Evolutionary conservation across 2,797 vertebrate genomes (phyloP).

Genomic region (Protonibea diacanthus): DNA sequence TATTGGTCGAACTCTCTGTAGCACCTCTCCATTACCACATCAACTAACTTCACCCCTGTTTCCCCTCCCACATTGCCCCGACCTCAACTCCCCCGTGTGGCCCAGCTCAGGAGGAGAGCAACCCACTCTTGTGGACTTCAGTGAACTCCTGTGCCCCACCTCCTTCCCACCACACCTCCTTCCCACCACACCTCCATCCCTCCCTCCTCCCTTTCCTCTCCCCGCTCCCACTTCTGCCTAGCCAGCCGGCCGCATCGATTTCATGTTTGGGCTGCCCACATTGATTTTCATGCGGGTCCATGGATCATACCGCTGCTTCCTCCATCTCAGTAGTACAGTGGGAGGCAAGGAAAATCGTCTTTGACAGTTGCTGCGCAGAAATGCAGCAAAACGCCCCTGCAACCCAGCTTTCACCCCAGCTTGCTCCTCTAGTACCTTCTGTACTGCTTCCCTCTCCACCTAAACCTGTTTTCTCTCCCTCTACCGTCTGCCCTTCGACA

Average conservation of each 20-base stretch:
- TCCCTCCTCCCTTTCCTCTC: conserved; percentile 2
- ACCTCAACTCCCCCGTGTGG: conserved; percentile 59
- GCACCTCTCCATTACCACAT: conserved; percentile 51
- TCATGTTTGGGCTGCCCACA: conserved; percentile 81
- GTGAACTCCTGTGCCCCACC: conserved; percentile 65
- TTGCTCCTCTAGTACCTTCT: conserved; percentile 26
- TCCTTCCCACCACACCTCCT: conserved; percentile 47
- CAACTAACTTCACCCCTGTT: conserved; percentile 49
- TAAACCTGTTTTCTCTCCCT: conserved; percentile 45
- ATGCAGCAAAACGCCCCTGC: conserved; percentile 49
- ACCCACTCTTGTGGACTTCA: conserved; percentile 51
- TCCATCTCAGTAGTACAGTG: conserved; percentile 67
- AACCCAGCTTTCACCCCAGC: conserved; percentile 41
- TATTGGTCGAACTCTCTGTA: conserved; percentile 33
- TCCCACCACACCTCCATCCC: conserved; percentile 7
- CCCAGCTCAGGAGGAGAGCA: conserved; percentile 58
- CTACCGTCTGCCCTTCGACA: conserved; percentile 39
- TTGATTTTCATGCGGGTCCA: conserved; percentile 84
- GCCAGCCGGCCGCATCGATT: conserved; percentile 77
- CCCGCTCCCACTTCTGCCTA: conserved; percentile 53
- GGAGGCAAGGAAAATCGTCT: conserved; percentile 74
- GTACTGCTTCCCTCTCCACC: conserved; percentile 14
- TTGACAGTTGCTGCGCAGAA: conserved; percentile 74
- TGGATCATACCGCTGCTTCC: conserved; percentile 76
- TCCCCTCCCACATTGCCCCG: conserved; percentile 51